These are phyloP conservation scores for Prionailurus bengalensis DNA, from an alignment of 2,113 vertebrate genomes.

Conservation along the genomic window DNA sequence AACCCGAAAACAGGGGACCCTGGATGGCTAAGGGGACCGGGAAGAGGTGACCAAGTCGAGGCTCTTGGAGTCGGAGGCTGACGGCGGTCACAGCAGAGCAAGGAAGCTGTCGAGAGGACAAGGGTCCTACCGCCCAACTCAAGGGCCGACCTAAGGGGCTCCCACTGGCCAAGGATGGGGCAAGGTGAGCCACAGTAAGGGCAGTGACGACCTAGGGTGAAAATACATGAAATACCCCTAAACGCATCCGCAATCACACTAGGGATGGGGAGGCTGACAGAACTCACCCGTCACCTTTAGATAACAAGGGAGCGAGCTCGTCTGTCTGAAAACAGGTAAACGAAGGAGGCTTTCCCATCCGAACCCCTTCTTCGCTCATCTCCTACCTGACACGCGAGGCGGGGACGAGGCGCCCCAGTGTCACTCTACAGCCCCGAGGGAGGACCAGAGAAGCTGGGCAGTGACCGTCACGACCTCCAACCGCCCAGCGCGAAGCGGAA, in stretches of 20 bases:
- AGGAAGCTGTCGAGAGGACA: background rate
- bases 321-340: background rate
- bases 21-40: background rate
- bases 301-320: background rate
- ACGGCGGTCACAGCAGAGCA: background rate
- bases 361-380: background rate
- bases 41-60: background rate
- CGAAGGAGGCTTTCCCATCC: background rate
- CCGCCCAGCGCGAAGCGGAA: accelerated
- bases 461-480: accelerated
- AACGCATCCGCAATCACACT: background rate
- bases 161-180: background rate
- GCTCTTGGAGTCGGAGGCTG: background rate
- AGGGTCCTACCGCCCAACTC: background rate
- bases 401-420: accelerated
- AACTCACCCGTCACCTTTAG: background rate
- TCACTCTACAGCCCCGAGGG: background rate
- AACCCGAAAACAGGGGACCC: background rate
- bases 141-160: background rate
- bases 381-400: accelerated
- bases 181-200: accelerated
- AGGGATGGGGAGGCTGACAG: background rate
- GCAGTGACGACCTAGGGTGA: background rate
- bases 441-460: background rate
- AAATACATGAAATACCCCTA: accelerated